phyloP scores from a whole-genome alignment of 2,888 invertebrate species.

The Agriotes lineatus region DNA sequence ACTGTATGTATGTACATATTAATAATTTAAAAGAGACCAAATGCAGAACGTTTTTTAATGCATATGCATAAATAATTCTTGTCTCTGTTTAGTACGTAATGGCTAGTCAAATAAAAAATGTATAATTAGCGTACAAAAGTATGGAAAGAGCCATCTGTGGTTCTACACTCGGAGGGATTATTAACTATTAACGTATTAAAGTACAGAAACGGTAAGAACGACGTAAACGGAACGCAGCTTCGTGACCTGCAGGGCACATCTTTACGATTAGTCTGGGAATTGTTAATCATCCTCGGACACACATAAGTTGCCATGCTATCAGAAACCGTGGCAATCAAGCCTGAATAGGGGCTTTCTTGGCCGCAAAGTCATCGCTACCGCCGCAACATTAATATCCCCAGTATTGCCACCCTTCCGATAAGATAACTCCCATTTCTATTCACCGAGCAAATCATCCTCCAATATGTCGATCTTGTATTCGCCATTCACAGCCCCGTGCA shows the following conservation, averaged over 20 bases:
- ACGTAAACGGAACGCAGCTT: neutral
- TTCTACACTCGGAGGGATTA: too few species aligned
- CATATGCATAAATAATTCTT: too few species aligned
- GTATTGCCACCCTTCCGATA: constrained; percentile 17
- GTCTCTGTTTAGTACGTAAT: too few species aligned
- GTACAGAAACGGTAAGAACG: neutral
- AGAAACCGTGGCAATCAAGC: neutral
- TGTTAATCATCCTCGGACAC: neutral
- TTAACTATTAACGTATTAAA: too few species aligned
- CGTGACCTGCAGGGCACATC: neutral
- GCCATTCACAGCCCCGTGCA: neutral
- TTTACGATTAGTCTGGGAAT: neutral
- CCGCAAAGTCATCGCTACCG: constrained; percentile 1
- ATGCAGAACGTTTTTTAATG: too few species aligned
- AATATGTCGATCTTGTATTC: constrained; percentile 20
- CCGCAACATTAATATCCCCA: constrained; percentile 9
- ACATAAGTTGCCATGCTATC: constrained; percentile 17
- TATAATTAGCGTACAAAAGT: too few species aligned
- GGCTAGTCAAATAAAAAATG: too few species aligned
- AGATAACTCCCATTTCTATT: constrained; percentile 17
- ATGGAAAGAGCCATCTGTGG: too few species aligned
- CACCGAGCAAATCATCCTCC: constrained; percentile 2
- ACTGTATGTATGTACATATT: too few species aligned
- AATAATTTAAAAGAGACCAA: too few species aligned
- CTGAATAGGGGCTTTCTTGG: neutral